Conservation (phyloP, 2,113 vertebrate species). For the Regulus satrapa region DNA sequence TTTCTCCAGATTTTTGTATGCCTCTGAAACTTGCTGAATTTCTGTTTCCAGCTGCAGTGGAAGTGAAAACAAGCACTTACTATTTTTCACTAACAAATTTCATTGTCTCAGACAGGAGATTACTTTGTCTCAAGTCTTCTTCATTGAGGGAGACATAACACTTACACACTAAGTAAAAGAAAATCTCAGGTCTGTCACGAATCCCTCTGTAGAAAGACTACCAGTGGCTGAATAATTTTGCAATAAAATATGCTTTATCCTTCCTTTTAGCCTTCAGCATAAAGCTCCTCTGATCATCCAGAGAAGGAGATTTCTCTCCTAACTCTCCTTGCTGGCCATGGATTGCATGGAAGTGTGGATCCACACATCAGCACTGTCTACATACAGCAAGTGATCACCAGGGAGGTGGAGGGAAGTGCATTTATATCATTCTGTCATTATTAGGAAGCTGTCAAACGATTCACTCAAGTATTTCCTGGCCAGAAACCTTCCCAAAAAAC, state of each 20-base stretch:
- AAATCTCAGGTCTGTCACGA: background rate
- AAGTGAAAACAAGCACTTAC: background rate
- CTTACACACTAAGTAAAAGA: background rate
- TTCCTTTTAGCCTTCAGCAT: background rate
- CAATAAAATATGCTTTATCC: background rate
- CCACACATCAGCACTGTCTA: background rate
- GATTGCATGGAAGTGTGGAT: background rate
- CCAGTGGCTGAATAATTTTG: background rate
- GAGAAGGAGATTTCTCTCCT: background rate
- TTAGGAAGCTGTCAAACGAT: slow-evolving; percentile 12
- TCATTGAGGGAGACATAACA: background rate
- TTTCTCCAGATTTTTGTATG: slow-evolving; percentile 94
- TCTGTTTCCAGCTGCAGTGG: slow-evolving; percentile 88
- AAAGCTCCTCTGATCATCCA: background rate
- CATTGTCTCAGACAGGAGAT: background rate
- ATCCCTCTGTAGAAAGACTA: background rate
- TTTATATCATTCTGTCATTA: background rate
- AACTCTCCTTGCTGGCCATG: background rate
- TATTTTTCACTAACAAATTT: background rate
- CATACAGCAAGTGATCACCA: background rate
- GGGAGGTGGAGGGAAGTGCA: background rate
- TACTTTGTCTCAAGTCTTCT: background rate
- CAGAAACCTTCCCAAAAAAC: background rate
- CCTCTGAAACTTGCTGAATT: slow-evolving; percentile 95
- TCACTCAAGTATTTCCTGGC: slow-evolving; percentile 16